Evolutionary conservation across 2,888 invertebrate genomes (phyloP), one percentile per base, ranked within the genome.

Genomic region (Drosophila borborema): DNA sequence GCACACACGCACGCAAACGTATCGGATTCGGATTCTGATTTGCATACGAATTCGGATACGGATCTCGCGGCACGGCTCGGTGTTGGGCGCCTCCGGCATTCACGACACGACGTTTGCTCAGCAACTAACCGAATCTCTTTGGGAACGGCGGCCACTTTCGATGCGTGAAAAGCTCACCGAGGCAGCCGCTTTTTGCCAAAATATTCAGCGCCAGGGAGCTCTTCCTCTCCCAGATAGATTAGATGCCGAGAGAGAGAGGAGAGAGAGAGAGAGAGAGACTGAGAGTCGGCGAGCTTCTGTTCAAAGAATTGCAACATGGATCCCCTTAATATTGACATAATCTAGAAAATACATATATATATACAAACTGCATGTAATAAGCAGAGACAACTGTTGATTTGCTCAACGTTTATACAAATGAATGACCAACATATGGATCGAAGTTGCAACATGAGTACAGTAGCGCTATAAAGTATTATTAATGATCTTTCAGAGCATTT

Each of bases 401-500:
- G 74, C 53, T 56, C 63, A 45, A 53, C 36, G 31, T 55, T 80
- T 72, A 76, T 76, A 54, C 60, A 80, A 76, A 80, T 41, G 36
- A 72, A 62, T 59, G 72, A 43, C 46, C 71, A 71, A 51, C 74
- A 69, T 40, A 20, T 68, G 69, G 49, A 38, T 46, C 45, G 53
- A 63, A 67, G 64, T 65, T 78, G 77, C 77, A 77, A 77, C 79
- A 74, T 46, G 48, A 41, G 56, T 54, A 60, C 61, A 71, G 76
- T 66, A 69, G 51, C 79, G 61, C 74, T 61, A 77, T 85, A 76
- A 82, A 86, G 79, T 86, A 79, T 88, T 86, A 85, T 88, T 88
- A 88, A 85, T 88, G 84, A 74, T 83, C 86, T 86, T 83, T 83
- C 23, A 34, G 62, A 79, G 74, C 71, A 77, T 86, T 84, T 88